Evolutionary conservation across 1,140 invertebrate genomes (phyloP).

Genomic region (Cydia strobilella): DNA sequence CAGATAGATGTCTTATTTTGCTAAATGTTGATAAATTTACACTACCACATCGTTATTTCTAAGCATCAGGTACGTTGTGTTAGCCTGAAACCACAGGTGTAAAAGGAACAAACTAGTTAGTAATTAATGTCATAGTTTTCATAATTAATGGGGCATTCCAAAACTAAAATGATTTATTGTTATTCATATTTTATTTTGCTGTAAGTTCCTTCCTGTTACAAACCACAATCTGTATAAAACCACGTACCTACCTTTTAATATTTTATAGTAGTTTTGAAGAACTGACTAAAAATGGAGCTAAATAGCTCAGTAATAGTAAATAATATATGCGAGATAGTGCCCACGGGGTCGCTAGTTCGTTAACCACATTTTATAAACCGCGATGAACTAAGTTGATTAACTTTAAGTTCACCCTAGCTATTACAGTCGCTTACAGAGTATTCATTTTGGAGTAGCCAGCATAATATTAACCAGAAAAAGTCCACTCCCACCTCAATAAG

Average conservation of each 20-base stretch:
- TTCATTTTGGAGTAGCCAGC: not conserved
- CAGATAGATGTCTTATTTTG: no score
- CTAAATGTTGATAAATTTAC: no score
- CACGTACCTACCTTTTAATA: not conserved
- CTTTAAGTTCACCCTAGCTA: conserved; percentile 8
- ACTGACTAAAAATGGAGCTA: conserved; percentile 4
- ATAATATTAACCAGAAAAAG: no score
- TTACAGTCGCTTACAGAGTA: not conserved
- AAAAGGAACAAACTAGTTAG: not conserved
- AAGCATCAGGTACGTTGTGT: no score
- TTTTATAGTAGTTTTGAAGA: not conserved
- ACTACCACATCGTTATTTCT: no score
- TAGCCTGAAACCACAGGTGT: no score
- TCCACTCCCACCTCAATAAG: no score
- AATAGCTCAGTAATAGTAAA: conserved; percentile 11
- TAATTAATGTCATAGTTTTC: conserved; percentile 4
- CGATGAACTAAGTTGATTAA: conserved; percentile 30
- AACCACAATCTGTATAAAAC: not conserved
- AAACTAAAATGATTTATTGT: conserved; percentile 5
- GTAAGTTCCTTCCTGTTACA: not conserved
- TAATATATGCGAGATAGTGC: conserved; percentile 30
- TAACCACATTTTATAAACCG: conserved; percentile 27
- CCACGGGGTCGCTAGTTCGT: conserved; percentile 19
- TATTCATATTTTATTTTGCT: not conserved
- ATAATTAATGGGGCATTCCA: not conserved